Percentiles rank a stretch among this genome's conserved stretches.
These are phyloP conservation scores for Operophtera brumata DNA, from an alignment of 2,888 invertebrate genomes.

Conservation along the genomic window DNA sequence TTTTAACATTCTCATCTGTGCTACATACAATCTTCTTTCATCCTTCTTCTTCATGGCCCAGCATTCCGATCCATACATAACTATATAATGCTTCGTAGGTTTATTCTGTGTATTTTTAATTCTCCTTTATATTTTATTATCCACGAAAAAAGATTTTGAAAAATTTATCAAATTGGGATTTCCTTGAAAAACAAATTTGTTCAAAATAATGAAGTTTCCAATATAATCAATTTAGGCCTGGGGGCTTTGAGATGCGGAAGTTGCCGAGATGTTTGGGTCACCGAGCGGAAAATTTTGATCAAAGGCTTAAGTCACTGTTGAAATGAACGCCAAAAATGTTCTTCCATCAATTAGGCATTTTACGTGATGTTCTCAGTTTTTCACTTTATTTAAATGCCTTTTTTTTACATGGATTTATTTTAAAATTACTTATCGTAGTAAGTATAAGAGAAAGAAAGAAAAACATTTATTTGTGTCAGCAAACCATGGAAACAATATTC, in stretches of 20 bases:
- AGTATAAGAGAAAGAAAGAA: too few relatives aligned
- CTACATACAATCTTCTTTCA: too few relatives aligned
- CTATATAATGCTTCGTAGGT: too few relatives aligned
- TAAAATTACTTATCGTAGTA: too few relatives aligned
- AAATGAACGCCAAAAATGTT: constrained; percentile 28
- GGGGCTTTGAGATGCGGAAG: constrained; percentile 23
- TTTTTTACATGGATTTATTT: background rate
- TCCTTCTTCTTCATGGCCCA: too few relatives aligned
- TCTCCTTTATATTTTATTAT: too few relatives aligned
- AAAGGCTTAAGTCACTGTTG: constrained; percentile 29
- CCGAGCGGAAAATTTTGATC: constrained; percentile 31
- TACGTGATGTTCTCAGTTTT: constrained; percentile 16
- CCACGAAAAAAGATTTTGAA: too few relatives aligned
- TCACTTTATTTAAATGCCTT: constrained; percentile 9
- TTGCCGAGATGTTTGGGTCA: constrained; percentile 31
- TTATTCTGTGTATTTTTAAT: too few relatives aligned
- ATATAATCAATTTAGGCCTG: constrained; percentile 27
- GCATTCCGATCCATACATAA: too few relatives aligned
- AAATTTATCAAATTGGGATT: constrained; percentile 10
- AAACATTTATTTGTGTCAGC: too few relatives aligned
- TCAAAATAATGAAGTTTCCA: constrained; percentile 26
- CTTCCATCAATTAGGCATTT: constrained; percentile 24
- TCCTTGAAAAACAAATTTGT: constrained; percentile 19
- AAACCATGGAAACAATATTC: too few relatives aligned
- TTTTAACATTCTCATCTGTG: too few relatives aligned